Conservation (phyloP, 1,140 invertebrate genomes). For the Trichoplusia ni region DNA sequence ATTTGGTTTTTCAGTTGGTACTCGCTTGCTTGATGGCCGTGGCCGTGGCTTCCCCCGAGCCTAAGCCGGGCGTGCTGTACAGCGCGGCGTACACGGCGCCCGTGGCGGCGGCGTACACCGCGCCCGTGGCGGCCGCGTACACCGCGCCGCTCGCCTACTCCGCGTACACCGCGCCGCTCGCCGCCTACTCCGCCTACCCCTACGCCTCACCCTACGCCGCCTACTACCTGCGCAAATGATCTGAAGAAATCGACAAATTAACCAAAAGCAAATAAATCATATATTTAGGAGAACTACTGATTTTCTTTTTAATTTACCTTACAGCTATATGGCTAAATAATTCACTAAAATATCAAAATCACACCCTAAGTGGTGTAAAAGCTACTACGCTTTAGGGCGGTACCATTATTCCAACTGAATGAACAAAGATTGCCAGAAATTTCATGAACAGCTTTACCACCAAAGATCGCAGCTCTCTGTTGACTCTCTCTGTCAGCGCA, state of each 20-base stretch:
- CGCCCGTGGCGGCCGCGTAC: constrained; percentile 59
- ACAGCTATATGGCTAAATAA: too few species aligned
- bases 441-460: too few species aligned
- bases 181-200: constrained; percentile 55
- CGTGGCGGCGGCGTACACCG: constrained; percentile 35
- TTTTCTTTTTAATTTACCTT: too few species aligned
- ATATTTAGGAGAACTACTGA: too few species aligned
- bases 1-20: constrained; percentile 69
- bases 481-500: too few species aligned
- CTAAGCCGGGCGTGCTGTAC: constrained; percentile 34
- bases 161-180: constrained; percentile 67
- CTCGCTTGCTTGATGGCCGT: constrained; percentile 74
- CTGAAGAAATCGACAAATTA: neutral
- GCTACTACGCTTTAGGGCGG: too few species aligned
- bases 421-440: too few species aligned
- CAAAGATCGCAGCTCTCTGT: too few species aligned
- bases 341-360: too few species aligned
- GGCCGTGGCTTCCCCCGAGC: constrained; percentile 70
- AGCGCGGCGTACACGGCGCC: constrained; percentile 56
- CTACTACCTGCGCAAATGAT: constrained; percentile 45
- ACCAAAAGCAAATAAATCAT: too few species aligned
- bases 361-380: too few species aligned
- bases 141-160: constrained; percentile 56
- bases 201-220: constrained; percentile 57
- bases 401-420: too few species aligned